phyloP scores from a whole-genome alignment of 1,140 invertebrate species.

The Rhopalosiphum maidis region DNA sequence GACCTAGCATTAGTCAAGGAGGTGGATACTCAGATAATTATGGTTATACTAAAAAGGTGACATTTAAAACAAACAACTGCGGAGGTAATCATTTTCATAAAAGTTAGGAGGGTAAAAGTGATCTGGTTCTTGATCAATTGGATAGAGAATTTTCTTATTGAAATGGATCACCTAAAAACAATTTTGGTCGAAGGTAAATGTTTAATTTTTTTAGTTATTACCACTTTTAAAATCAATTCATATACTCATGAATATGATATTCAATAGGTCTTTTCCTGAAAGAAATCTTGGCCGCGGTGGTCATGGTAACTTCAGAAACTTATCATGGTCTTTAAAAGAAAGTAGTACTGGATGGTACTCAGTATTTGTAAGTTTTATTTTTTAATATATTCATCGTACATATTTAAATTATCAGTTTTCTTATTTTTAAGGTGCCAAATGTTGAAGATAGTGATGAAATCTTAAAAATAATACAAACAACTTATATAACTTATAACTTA shows the following conservation, averaged over 20 bases:
- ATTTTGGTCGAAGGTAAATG: slow-evolving; percentile 13
- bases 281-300: neutral
- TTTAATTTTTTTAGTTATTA: neutral
- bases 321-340: slow-evolving; percentile 24
- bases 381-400: neutral
- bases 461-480: slow-evolving; percentile 52
- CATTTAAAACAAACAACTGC: slow-evolving; percentile 31
- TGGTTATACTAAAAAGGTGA: slow-evolving; percentile 30
- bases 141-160: neutral
- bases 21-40: slow-evolving; percentile 23
- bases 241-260: neutral
- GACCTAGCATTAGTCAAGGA: slow-evolving; percentile 38
- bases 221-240: neutral
- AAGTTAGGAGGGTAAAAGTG: slow-evolving; percentile 26
- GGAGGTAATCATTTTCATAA: neutral
- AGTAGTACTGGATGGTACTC: slow-evolving; percentile 47
- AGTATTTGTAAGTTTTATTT: slow-evolving; percentile 46
- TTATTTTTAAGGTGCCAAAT: slow-evolving; percentile 48
- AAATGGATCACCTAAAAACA: neutral
- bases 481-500: too few relatives aligned
- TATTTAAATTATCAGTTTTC: neutral
- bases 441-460: slow-evolving; percentile 46
- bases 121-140: slow-evolving; percentile 23
- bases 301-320: slow-evolving; percentile 7
- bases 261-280: slow-evolving; percentile 30